These are phyloP conservation scores for Sardinella longiceps DNA, from an alignment of 2,797 vertebrate genomes.

Conservation along the genomic window DNA sequence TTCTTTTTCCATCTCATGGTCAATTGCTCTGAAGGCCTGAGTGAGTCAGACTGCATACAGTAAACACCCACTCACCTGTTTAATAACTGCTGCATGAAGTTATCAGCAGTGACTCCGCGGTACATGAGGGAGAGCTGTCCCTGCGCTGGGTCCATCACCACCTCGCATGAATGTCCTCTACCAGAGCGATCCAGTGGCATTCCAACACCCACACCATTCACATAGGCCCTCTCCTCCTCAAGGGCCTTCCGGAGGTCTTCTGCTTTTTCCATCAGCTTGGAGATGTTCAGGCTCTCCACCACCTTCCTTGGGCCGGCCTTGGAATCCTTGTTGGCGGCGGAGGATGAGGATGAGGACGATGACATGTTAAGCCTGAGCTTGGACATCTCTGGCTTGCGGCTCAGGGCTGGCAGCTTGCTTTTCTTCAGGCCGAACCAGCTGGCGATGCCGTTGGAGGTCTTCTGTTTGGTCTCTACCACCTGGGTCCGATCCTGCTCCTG, in stretches of 20 bases:
- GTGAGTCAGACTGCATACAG: conserved; percentile 5
- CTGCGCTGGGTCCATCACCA: conserved; percentile 82
- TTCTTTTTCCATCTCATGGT: not conserved
- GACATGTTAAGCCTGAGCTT: conserved; percentile 82
- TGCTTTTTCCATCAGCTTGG: conserved; percentile 95
- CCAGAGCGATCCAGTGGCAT: conserved; percentile 80
- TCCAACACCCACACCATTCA: conserved; percentile 67
- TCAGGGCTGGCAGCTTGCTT: conserved; percentile 91
- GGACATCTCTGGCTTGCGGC: conserved; percentile 80
- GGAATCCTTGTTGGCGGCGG: conserved; percentile 75
- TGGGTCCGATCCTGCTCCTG: conserved; percentile 86
- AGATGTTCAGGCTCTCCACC: conserved; percentile 94
- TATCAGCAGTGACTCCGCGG: conserved; percentile 87
- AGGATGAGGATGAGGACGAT: conserved; percentile 51
- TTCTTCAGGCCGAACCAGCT: conserved; percentile 95
- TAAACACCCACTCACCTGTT: conserved; percentile 82
- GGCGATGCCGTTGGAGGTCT: conserved; percentile 88
- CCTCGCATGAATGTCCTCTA: conserved; percentile 74
- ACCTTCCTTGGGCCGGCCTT: conserved; percentile 81
- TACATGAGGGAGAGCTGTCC: conserved; percentile 89
- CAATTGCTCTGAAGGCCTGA: not conserved
- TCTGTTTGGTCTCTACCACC: conserved; percentile 82
- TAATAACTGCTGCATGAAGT: conserved; percentile 96
- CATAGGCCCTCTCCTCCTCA: conserved; percentile 91
- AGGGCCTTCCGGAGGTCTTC: conserved; percentile 91